Conservation (phyloP, 2,797 vertebrate species). For the Octomys mimax region DNA sequence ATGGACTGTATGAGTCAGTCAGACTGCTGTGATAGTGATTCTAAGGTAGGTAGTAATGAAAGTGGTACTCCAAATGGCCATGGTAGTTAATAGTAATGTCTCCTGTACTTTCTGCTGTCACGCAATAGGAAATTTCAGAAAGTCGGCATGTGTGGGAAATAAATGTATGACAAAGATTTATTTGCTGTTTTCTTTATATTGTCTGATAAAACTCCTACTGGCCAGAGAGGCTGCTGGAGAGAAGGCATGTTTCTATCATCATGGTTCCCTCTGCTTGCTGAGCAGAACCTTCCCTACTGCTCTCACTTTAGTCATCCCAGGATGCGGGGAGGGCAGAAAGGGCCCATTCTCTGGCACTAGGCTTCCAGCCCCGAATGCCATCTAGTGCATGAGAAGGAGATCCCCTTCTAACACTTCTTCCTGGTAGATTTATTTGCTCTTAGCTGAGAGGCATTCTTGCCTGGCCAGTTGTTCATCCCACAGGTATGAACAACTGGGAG, state of each 20-base stretch:
- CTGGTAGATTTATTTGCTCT: not conserved
- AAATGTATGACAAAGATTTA: not conserved
- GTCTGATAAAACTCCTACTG: not conserved
- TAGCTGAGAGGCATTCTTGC: not conserved
- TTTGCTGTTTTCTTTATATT: not conserved
- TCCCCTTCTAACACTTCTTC: not conserved
- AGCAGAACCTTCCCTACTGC: not conserved
- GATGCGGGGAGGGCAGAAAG: not conserved
- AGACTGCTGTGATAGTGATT: not conserved
- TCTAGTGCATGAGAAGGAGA: no score
- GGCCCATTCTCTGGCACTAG: fast-evolving
- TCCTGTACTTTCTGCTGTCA: not conserved
- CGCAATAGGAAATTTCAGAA: not conserved
- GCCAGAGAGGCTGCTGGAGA: not conserved
- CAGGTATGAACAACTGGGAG: not conserved
- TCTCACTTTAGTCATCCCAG: not conserved
- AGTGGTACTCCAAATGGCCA: no score
- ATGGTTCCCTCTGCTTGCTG: not conserved
- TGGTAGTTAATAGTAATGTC: not conserved
- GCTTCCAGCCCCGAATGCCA: no score
- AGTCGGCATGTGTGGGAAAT: not conserved
- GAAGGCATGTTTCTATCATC: no score
- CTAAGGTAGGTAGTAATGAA: not conserved
- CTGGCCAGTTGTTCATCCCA: not conserved
- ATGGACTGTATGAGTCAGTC: no score